Evolutionary conservation across 1,140 invertebrate species (phyloP).

Genomic region (Drosophila ficusphila): DNA sequence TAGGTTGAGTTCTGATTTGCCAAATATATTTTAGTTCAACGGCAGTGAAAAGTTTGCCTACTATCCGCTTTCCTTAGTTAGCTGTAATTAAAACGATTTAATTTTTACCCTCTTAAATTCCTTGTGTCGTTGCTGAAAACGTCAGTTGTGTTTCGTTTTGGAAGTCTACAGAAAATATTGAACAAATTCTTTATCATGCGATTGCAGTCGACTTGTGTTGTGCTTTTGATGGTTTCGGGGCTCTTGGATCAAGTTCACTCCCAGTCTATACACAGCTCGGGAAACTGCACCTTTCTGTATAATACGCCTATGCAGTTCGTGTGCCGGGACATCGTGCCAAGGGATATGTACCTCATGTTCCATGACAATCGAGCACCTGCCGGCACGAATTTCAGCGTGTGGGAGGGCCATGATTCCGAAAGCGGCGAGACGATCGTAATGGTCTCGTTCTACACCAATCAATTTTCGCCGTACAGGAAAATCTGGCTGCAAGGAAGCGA

Average conservation of each 20-base stretch:
- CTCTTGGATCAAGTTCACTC: too few species aligned
- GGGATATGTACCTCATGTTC: background rate
- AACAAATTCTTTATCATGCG: constrained; percentile 2
- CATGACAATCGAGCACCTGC: background rate
- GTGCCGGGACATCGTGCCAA: background rate
- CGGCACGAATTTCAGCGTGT: constrained; percentile 9
- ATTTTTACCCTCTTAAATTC: too few species aligned
- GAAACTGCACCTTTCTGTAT: constrained; percentile 12
- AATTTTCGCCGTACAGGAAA: background rate
- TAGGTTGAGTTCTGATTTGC: constrained; percentile 31
- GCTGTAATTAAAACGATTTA: background rate
- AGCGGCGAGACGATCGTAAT: background rate
- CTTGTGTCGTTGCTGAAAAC: background rate
- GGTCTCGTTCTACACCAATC: constrained; percentile 6
- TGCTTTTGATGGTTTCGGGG: background rate
- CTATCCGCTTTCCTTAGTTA: background rate
- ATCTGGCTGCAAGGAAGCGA: background rate
- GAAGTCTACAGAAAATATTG: background rate
- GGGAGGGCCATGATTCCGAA: background rate
- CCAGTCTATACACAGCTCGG: constrained; percentile 4
- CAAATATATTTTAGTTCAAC: background rate
- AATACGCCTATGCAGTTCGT: background rate
- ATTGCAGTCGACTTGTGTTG: background rate
- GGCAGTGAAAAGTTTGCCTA: background rate
- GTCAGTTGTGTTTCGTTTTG: background rate